phyloP scores from a whole-genome alignment of 2,113 vertebrate species.

The Eretmochelys imbricata region DNA sequence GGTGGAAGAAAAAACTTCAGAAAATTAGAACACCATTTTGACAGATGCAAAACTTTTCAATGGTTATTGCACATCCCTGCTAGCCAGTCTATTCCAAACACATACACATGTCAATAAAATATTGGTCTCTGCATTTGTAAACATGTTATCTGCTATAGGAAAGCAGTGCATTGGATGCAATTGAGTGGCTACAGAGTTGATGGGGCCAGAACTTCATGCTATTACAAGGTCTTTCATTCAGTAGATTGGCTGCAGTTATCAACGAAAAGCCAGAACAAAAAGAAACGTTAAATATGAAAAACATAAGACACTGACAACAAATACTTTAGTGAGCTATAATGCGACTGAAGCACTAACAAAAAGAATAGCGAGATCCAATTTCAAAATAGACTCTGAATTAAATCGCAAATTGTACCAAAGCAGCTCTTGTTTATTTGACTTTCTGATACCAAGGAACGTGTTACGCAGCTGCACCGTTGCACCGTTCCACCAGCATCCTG shows the following conservation, averaged over 20 bases:
- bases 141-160: background rate
- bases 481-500: background rate
- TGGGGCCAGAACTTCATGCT: background rate
- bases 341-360: background rate
- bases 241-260: background rate
- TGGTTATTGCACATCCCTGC: background rate
- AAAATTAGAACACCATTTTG: background rate
- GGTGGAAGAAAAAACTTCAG: background rate
- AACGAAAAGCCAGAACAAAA: background rate
- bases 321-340: background rate
- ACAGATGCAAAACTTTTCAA: conserved; percentile 48
- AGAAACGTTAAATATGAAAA: background rate
- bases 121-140: background rate
- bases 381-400: background rate
- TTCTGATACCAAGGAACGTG: background rate
- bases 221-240: background rate
- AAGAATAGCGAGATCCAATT: background rate
- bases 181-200: background rate
- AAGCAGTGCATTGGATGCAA: background rate
- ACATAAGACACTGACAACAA: background rate
- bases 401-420: background rate
- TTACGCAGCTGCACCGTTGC: background rate
- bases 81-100: background rate
- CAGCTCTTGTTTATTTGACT: background rate
- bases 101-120: background rate